Conservation (phyloP, 2,797 vertebrate species). For the Notolepis coatsorum region DNA sequence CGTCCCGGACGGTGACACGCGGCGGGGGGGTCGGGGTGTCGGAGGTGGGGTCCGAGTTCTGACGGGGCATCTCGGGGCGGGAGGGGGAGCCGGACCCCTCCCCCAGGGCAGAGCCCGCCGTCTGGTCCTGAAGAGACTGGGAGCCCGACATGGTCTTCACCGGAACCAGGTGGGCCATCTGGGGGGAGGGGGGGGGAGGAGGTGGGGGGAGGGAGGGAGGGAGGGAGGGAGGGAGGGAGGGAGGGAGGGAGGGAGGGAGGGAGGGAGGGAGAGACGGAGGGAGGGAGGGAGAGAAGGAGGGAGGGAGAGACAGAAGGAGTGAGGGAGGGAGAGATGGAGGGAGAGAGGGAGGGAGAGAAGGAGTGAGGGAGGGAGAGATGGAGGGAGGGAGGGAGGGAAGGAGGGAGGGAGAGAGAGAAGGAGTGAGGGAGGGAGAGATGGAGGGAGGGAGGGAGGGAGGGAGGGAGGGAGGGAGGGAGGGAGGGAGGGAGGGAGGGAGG, state of each 20-base stretch:
- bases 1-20: constrained; percentile 77
- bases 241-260: neutral
- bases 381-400: neutral
- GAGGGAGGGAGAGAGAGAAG: neutral
- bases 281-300: neutral
- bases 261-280: neutral
- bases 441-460: neutral
- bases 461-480: neutral
- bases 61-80: constrained; percentile 92
- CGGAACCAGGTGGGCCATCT: constrained; percentile 91
- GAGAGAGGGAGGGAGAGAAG: neutral
- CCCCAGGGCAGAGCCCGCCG: constrained; percentile 87
- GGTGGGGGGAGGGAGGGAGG: neutral
- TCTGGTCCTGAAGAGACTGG: constrained; percentile 95
- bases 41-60: constrained; percentile 96
- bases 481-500: neutral
- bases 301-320: neutral
- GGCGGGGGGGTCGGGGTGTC: constrained; percentile 89
- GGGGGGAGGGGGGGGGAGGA: constrained; percentile 41
- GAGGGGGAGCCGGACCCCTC: constrained; percentile 86
- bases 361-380: neutral
- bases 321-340: neutral
- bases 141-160: constrained; percentile 95
- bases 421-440: no score
- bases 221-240: neutral